These are phyloP conservation scores for Coleophora flavipennella DNA, from an alignment of 2,888 invertebrate genomes.

Conservation along the genomic window DNA sequence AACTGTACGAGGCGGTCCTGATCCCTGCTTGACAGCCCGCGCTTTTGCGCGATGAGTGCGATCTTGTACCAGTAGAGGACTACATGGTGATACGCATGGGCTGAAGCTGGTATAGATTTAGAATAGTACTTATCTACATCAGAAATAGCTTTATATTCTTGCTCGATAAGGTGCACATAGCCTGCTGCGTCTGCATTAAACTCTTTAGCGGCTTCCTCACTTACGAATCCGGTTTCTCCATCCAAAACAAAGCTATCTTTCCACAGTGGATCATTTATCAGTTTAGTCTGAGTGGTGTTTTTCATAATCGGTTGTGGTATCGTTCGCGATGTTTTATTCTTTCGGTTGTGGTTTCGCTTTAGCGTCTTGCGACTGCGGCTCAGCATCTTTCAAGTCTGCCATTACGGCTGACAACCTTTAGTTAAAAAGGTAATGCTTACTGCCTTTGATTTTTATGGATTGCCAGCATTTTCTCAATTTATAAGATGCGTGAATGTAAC, in stretches of 20 bases:
- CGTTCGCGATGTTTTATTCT: too few species aligned
- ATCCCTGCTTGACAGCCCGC: too few species aligned
- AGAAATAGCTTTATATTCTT: slow-evolving; percentile 14
- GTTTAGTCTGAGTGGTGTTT: slow-evolving; percentile 2
- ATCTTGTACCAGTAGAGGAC: slow-evolving; percentile 1
- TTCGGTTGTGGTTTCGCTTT: too few species aligned
- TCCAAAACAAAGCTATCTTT: slow-evolving; percentile 10
- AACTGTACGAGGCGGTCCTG: too few species aligned
- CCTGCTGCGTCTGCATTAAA: slow-evolving; percentile 13
- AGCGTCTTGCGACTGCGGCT: too few species aligned
- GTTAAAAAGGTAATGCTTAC: too few species aligned
- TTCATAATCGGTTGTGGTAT: neutral
- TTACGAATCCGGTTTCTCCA: slow-evolving; percentile 12
- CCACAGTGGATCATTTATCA: slow-evolving; percentile 15
- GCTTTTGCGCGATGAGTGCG: neutral
- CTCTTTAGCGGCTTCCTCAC: slow-evolving; percentile 4
- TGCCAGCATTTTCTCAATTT: too few species aligned
- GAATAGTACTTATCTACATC: slow-evolving; percentile 13
- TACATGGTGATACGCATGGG: slow-evolving; percentile 12
- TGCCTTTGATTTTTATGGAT: too few species aligned
- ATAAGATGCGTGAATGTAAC: too few species aligned
- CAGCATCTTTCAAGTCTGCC: too few species aligned
- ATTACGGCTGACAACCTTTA: too few species aligned
- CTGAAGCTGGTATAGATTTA: slow-evolving; percentile 9
- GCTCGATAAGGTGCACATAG: slow-evolving; percentile 9